Conservation (phyloP, 2,113 vertebrate genomes). For the Larimichthys polyactis region DNA sequence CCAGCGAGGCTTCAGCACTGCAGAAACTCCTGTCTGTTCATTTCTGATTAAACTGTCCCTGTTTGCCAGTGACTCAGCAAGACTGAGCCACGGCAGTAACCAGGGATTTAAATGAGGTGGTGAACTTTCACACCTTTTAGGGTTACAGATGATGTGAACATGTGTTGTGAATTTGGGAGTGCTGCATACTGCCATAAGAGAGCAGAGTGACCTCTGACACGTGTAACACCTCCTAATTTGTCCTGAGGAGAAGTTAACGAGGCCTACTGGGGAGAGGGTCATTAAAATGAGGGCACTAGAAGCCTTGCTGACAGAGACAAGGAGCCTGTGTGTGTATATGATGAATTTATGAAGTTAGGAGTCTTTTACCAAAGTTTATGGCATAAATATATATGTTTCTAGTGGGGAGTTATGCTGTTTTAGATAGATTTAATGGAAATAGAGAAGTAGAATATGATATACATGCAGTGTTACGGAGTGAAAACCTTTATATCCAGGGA, state of each 20-base stretch:
- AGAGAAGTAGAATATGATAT: neutral
- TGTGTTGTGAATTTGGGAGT: slow-evolving; percentile 66
- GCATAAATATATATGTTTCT: too few relatives aligned
- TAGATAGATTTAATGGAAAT: neutral
- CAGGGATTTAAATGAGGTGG: slow-evolving; percentile 57
- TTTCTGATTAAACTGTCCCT: slow-evolving; percentile 22
- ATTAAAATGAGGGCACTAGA: slow-evolving; percentile 63
- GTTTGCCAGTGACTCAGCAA: slow-evolving; percentile 6
- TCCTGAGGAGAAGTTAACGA: slow-evolving; percentile 78
- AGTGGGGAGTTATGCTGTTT: neutral
- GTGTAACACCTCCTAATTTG: slow-evolving; percentile 81
- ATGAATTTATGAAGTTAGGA: slow-evolving; percentile 18
- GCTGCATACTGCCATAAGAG: slow-evolving; percentile 26
- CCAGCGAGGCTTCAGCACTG: slow-evolving; percentile 21
- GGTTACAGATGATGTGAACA: slow-evolving; percentile 65
- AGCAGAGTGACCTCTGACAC: slow-evolving; percentile 71
- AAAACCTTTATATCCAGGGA: neutral
- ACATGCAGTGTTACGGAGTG: neutral
- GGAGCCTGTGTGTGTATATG: slow-evolving; percentile 35
- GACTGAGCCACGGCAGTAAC: slow-evolving; percentile 8
- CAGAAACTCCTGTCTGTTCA: slow-evolving; percentile 9
- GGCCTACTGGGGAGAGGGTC: slow-evolving; percentile 66
- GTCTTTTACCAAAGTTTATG: slow-evolving; percentile 17
- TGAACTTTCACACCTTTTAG: slow-evolving; percentile 72
- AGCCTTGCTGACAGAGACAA: slow-evolving; percentile 61